phyloP scores from a whole-genome alignment of 37 sponge, comb jelly and placozoan genomes.

The Ianthella basta region DNA sequence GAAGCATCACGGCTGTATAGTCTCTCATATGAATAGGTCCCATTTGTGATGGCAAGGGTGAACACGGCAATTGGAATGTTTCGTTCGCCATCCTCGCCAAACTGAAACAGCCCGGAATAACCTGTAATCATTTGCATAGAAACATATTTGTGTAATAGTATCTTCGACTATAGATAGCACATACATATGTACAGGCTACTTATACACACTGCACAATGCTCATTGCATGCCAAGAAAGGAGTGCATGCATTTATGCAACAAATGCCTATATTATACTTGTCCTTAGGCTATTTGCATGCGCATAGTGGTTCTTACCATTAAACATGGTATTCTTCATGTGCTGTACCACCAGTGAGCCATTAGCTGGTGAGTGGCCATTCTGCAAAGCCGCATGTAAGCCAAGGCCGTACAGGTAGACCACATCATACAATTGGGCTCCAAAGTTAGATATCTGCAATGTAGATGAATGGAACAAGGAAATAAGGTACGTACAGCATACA shows the following conservation, averaged over 20 bases:
- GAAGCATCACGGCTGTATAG: background rate
- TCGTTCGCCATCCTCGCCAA: constrained; percentile 3
- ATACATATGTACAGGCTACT: too few relatives aligned
- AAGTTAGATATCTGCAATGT: background rate
- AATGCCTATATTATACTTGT: too few relatives aligned
- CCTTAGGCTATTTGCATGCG: background rate
- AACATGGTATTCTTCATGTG: background rate
- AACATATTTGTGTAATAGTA: too few relatives aligned
- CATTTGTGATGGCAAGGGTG: background rate
- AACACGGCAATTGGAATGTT: background rate
- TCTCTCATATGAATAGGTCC: background rate
- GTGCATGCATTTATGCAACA: too few relatives aligned
- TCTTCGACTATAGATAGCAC: too few relatives aligned
- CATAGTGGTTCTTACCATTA: background rate
- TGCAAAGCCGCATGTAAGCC: constrained; percentile 15
- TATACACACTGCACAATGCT: too few relatives aligned
- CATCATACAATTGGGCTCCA: background rate
- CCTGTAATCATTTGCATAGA: background rate
- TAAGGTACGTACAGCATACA: too few relatives aligned
- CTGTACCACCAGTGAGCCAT: background rate
- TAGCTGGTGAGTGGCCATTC: background rate
- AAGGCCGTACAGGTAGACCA: background rate
- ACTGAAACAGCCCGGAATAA: background rate
- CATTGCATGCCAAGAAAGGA: too few relatives aligned
- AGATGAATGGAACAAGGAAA: too few relatives aligned